Evolutionary conservation across 2,113 vertebrate genomes (phyloP), one percentile per base, ranked within the genome.

Genomic region (Dendropsophus ebraccatus): DNA sequence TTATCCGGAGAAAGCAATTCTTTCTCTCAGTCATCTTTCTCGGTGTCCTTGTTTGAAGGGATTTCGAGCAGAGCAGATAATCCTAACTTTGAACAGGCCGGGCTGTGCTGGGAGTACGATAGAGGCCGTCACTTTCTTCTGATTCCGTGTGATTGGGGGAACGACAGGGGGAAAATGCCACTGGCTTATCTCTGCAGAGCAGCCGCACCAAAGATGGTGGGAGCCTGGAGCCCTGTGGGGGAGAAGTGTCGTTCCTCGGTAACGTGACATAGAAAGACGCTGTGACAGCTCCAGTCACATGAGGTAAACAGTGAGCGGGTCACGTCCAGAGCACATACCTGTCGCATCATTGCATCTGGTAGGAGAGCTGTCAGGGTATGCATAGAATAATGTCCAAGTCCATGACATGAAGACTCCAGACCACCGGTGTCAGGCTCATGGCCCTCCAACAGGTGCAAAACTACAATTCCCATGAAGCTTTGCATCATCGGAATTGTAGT

Each of bases 81-180:
- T 98, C 98, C 96, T 87, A 96, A 97, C 91, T 97, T 97, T 97
- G 96, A 98, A 97, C 96, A 97, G 96, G 95, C 96, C 96, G 95
- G 95, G 93, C 91, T 58, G 90, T 91, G 94, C 93, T 91, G 92
- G 89, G 76, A 41, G 91, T 90, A 92, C 96, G 94, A 94, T 91
- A 94, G 94, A 95, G 94, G 93, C 92, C 90, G 90, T 93, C 94
- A 95, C 95, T 96, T 97, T 96, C 94, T 96, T 95, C 97, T 97
- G 97, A 96, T 98, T 97, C 97, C 96, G 91, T 88, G 88, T 91
- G 93, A 94, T 95, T 91, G 94, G 91, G 87, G 88, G 67, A 89
- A 92, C 78, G 90, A 89, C 90, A 92, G 92, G 69, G 19, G 90
- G 94, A 94, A 96, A 96, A 96, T 96, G 94, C 96, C 93, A 92